Evolutionary conservation across 2,888 invertebrate species (phyloP).

Genomic region (Caradrina kadenii): DNA sequence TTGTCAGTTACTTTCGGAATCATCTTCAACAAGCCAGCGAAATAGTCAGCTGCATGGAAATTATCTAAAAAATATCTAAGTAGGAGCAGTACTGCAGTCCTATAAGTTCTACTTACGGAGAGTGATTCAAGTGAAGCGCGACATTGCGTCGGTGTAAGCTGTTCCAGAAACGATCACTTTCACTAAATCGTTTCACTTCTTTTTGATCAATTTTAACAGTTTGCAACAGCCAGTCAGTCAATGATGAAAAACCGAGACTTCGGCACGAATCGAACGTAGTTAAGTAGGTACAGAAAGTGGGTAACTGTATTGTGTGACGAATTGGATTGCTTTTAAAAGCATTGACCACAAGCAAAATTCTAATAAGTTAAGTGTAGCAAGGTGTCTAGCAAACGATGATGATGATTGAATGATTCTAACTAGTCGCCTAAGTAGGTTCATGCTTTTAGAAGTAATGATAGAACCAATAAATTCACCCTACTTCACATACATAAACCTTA

Average conservation of each 20-base stretch:
- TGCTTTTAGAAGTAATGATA: too few relatives aligned
- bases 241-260: constrained; percentile 30
- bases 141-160: constrained; percentile 38
- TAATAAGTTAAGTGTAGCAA: neutral
- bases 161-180: constrained; percentile 73
- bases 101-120: constrained; percentile 7
- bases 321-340: neutral
- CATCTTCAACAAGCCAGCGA: too few relatives aligned
- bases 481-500: too few relatives aligned
- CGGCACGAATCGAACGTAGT: constrained; percentile 19
- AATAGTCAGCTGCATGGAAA: too few relatives aligned
- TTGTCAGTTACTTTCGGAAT: too few relatives aligned
- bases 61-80: too few relatives aligned
- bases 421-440: too few relatives aligned
- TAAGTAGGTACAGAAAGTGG: constrained; percentile 11
- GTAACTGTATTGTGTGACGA: constrained; percentile 12
- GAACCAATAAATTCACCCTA: too few relatives aligned
- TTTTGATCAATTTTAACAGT: constrained; percentile 51
- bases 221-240: constrained; percentile 1
- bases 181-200: constrained; percentile 66
- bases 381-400: neutral
- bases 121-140: constrained; percentile 65
- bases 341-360: neutral
- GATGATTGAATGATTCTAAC: too few relatives aligned
- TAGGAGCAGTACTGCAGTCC: too few relatives aligned